Conservation (phyloP, 2,113 vertebrate species). For the Menura novaehollandiae region DNA sequence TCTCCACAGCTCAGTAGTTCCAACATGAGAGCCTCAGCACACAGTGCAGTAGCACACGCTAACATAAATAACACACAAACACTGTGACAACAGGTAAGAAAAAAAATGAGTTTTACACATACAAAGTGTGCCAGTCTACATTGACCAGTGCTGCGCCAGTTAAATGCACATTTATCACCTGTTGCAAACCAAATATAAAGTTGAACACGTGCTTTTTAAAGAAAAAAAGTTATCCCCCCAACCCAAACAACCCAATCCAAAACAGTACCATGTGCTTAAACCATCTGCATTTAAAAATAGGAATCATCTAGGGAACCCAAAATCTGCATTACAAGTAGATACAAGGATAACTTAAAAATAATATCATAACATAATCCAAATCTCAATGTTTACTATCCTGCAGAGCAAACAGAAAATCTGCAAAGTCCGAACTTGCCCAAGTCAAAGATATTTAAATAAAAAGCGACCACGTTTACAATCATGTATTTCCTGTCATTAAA, state of each 20-base stretch:
- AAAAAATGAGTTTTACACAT: not conserved
- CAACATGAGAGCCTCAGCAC: not conserved
- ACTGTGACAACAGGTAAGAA: not conserved
- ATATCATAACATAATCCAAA: not conserved
- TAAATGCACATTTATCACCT: not conserved
- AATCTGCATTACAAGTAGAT: not conserved
- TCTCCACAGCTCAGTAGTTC: not conserved
- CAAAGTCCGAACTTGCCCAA: not conserved
- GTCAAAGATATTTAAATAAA: not conserved
- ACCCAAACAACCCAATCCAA: not conserved
- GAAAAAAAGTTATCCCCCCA: not conserved
- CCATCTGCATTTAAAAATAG: not conserved
- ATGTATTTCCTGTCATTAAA: not conserved
- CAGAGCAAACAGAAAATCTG: not conserved
- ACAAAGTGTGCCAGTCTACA: not conserved
- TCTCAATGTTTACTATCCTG: not conserved
- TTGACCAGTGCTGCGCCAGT: not conserved
- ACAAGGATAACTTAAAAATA: not conserved
- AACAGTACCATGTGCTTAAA: not conserved
- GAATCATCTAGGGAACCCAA: not conserved
- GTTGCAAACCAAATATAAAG: not conserved
- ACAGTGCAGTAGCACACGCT: rapidly evolving
- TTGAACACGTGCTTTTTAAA: not conserved
- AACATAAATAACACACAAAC: not conserved
- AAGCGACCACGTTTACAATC: not conserved